Conservation (phyloP, 2,888 invertebrate species). For the Meteorus cinctellus region DNA sequence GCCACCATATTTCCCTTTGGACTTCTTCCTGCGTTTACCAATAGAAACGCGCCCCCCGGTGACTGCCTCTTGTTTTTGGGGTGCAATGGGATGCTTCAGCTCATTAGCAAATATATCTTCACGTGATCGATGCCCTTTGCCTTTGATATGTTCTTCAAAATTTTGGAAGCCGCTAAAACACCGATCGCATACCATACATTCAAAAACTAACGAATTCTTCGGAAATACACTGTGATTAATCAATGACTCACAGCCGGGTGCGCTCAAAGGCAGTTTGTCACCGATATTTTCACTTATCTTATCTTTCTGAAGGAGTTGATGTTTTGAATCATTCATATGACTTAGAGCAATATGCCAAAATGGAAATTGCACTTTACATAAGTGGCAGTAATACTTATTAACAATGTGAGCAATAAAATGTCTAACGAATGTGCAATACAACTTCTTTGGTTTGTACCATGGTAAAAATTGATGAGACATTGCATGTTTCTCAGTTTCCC, state of each 20-base stretch:
- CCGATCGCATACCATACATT: constrained; percentile 3
- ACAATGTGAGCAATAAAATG: background rate
- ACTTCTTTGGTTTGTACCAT: background rate
- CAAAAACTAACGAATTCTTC: background rate
- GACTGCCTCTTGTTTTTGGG: background rate
- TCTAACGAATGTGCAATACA: background rate
- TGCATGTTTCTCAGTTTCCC: background rate
- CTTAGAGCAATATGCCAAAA: background rate
- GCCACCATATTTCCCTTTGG: no score
- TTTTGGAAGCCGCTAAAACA: background rate
- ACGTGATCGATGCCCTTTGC: background rate
- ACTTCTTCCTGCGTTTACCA: no score
- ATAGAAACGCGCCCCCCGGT: no score
- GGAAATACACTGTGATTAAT: constrained; percentile 1
- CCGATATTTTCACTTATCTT: background rate
- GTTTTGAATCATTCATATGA: background rate
- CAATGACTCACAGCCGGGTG: background rate
- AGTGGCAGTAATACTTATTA: constrained; percentile 16
- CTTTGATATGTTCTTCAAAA: background rate
- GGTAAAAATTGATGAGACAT: background rate
- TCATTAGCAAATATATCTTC: background rate
- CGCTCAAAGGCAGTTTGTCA: background rate
- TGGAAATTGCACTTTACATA: constrained; percentile 13
- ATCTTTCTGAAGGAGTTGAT: background rate
- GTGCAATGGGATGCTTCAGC: background rate